Evolutionary conservation across 2,797 vertebrate species (phyloP).

Genomic region (Crax fasciolata): DNA sequence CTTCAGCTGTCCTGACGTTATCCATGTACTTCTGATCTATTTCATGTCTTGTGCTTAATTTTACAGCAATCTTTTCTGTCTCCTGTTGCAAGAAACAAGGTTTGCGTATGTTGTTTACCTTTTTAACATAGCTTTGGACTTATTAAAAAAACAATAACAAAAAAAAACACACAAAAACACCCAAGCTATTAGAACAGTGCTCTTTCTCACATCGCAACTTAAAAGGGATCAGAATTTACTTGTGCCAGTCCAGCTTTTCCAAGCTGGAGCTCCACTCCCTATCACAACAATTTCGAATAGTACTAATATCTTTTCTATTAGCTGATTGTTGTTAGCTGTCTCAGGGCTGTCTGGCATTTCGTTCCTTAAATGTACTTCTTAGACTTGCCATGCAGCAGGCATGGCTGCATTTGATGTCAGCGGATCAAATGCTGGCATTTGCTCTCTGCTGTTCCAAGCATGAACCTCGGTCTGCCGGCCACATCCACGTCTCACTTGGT

Average conservation of each 20-base stretch:
- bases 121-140: neutral
- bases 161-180: neutral
- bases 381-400: neutral
- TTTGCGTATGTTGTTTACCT: neutral
- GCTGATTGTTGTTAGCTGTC: neutral
- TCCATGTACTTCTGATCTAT: neutral
- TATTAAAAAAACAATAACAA: neutral
- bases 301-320: neutral
- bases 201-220: neutral
- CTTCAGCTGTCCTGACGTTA: neutral
- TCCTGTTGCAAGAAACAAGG: neutral
- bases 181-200: neutral
- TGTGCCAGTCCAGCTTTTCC: neutral
- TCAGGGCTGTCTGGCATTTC: neutral
- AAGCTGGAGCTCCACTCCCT: neutral
- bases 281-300: neutral
- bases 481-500: too few relatives aligned
- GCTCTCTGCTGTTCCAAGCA: fast-evolving
- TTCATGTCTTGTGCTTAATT: neutral
- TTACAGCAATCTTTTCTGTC: neutral
- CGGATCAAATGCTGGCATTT: neutral
- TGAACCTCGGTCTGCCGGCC: neutral
- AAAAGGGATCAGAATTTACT: neutral
- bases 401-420: neutral
- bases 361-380: neutral